These are phyloP conservation scores for Dynastes grantii DNA, from an alignment of 2,888 invertebrate genomes.

Conservation along the genomic window DNA sequence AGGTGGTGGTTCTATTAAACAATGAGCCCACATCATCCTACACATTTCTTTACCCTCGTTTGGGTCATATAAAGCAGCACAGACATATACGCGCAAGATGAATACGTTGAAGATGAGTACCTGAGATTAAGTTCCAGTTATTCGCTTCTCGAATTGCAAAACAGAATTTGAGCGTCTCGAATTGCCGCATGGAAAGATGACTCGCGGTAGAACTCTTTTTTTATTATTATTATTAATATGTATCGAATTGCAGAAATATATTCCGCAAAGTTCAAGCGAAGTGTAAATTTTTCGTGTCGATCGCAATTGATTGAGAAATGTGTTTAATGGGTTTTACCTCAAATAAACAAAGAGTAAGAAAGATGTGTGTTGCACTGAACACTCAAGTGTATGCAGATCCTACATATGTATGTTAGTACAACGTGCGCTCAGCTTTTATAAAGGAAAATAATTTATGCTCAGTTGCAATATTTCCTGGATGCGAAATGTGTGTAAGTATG, in stretches of 20 bases:
- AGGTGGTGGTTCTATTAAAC: slow-evolving; percentile 43
- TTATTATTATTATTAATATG: not conserved
- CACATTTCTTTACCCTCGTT: slow-evolving; percentile 8
- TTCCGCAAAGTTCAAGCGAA: slow-evolving; percentile 18
- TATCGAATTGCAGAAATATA: slow-evolving; percentile 23
- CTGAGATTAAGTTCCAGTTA: slow-evolving; percentile 33
- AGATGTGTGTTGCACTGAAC: no score
- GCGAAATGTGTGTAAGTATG: not conserved
- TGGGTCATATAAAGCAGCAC: not conserved
- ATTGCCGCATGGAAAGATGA: slow-evolving; percentile 19
- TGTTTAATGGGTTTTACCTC: slow-evolving; percentile 27
- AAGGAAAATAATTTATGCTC: slow-evolving; percentile 7
- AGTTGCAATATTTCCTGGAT: slow-evolving; percentile 12
- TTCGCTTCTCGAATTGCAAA: slow-evolving; percentile 33
- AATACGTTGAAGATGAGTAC: slow-evolving; percentile 19
- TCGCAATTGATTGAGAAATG: slow-evolving; percentile 8
- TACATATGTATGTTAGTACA: not conserved
- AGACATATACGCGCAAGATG: not conserved
- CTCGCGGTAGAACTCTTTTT: slow-evolving; percentile 22
- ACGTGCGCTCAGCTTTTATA: not conserved
- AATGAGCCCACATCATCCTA: slow-evolving; percentile 39
- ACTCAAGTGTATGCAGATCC: no score
- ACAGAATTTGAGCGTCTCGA: slow-evolving; percentile 30
- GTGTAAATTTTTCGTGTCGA: not conserved
- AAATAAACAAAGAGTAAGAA: not conserved